Base-by-base conservation (phyloP, 2,888 invertebrate genomes). In the Bombylius discolor region DNA sequence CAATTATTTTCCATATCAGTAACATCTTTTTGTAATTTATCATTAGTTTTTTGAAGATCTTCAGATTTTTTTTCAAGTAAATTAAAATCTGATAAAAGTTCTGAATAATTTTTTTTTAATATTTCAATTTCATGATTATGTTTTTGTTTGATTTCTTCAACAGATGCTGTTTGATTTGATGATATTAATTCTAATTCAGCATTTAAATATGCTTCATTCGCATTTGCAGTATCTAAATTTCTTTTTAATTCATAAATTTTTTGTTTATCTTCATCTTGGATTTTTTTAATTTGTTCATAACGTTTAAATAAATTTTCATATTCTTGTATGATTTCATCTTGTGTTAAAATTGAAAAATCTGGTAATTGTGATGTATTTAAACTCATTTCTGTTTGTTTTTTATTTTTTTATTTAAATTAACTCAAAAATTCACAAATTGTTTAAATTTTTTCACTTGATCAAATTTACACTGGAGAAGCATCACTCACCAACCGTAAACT, bases 211-310 rank as follows among this genome's bases (percentile, higher is more conserved):
- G 61, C 57, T 55, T 72, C 69, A 0, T 70, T 67, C 0, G 72
- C 68, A 9, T 61, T 57, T 0, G 71, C 66, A 0, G 71, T 72
- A 14, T 71, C 68, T 50, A 72, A 58, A 55, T 61, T 69, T 8
- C 73, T 65, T 56, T 68, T 68, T 0, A 74, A 60, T 6, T 72
- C 70, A 52, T 72, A 63, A n/a, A 74, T 70, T 32, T 66, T 63
- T 51, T 74, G 73, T 0, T 67, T 65, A 55, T 71, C 69, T 4
- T 63, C 55, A 42, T 74, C 73, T 12, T 64, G 62, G 4, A 54
- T 53, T 6, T 64, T 52, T 32, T 66, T 65, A 0, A 72, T 58
- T 4, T 68, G 63, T 31, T 64, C 59, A 56, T 67, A 69, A 4
- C 65, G 63, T 7, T 65, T 64, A 39, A 64, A 64, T 4, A 73